These are phyloP conservation scores for Hirtodrosophila duncani DNA, from an alignment of 2,888 invertebrate genomes.

Conservation along the genomic window DNA sequence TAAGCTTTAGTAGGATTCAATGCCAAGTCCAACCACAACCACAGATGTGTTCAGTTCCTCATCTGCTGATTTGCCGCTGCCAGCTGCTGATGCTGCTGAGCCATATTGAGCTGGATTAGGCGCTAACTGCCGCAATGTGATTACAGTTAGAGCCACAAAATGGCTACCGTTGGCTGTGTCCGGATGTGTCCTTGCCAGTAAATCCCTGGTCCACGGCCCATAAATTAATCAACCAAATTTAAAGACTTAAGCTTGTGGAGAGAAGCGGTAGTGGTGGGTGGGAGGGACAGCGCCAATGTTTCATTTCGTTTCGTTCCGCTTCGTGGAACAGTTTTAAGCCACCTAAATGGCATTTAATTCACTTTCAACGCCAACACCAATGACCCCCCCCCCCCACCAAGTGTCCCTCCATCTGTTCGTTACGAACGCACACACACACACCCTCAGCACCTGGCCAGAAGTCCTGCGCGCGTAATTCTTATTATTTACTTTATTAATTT, in stretches of 20 bases:
- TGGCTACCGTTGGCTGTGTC: slow-evolving; percentile 19
- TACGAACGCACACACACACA: too few relatives aligned
- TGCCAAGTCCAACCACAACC: slow-evolving; percentile 26
- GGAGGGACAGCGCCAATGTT: slow-evolving; percentile 2
- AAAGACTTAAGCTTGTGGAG: slow-evolving; percentile 3
- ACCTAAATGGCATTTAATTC: slow-evolving; percentile 67
- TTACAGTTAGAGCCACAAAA: slow-evolving; percentile 42
- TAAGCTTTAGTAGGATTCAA: slow-evolving; percentile 36
- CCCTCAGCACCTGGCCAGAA: background rate
- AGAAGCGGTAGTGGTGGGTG: background rate
- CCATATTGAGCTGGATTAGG: slow-evolving; percentile 66
- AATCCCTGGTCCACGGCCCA: slow-evolving; percentile 19
- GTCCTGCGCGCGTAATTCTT: slow-evolving; percentile 41
- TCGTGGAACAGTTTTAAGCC: slow-evolving; percentile 39
- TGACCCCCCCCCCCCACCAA: slow-evolving; percentile 3
- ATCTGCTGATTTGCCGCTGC: background rate
- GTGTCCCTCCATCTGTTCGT: slow-evolving; percentile 15
- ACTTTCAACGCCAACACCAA: slow-evolving; percentile 52
- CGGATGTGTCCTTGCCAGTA: background rate
- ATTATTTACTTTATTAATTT: slow-evolving; percentile 76
- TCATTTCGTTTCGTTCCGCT: slow-evolving; percentile 1
- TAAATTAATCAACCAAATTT: slow-evolving; percentile 60
- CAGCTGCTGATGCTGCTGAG: slow-evolving; percentile 42
- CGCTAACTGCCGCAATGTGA: slow-evolving; percentile 62
- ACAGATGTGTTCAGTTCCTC: slow-evolving; percentile 35